phyloP scores from a whole-genome alignment of 2,113 vertebrate genomes.

The Epinephelus cyanopodus region DNA sequence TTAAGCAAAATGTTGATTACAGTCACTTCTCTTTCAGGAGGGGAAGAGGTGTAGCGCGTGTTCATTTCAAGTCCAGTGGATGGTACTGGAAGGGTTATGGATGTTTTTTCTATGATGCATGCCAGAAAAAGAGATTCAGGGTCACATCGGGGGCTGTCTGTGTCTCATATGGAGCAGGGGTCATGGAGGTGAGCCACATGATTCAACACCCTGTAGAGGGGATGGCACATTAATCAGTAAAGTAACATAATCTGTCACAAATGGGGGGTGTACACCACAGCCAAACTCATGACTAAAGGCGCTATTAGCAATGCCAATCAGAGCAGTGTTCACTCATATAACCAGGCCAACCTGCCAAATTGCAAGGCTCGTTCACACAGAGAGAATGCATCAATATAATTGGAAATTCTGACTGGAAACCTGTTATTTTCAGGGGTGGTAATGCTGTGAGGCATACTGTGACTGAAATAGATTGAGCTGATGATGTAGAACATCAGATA shows the following conservation, averaged over 20 bases:
- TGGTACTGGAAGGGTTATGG: conserved; percentile 16
- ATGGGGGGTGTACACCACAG: conserved; percentile 38
- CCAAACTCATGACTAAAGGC: conserved; percentile 64
- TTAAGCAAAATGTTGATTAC: conserved; percentile 10
- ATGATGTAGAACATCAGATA: conserved; percentile 56
- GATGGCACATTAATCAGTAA: conserved; percentile 62
- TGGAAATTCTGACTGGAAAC: conserved; percentile 57
- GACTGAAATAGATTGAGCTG: conserved; percentile 55
- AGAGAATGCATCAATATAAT: conserved; percentile 62
- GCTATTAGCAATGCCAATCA: conserved; percentile 70
- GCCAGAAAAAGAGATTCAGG: conserved; percentile 42
- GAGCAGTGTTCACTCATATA: conserved; percentile 53
- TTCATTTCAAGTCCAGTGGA: conserved; percentile 36
- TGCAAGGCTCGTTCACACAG: conserved; percentile 46
- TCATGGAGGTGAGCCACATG: conserved; percentile 54
- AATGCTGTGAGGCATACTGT: conserved; percentile 48
- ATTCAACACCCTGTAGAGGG: conserved; percentile 55
- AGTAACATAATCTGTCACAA: conserved; percentile 69
- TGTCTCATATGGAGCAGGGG: conserved; percentile 54
- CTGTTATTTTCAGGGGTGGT: conserved; percentile 53
- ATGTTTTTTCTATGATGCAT: conserved; percentile 18
- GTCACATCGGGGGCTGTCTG: conserved; percentile 36
- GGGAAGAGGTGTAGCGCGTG: neutral
- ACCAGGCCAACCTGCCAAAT: conserved; percentile 67
- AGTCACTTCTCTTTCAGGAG: neutral